phyloP scores from a whole-genome alignment of 2,888 invertebrate species.

The Sylvicola cinctus region DNA sequence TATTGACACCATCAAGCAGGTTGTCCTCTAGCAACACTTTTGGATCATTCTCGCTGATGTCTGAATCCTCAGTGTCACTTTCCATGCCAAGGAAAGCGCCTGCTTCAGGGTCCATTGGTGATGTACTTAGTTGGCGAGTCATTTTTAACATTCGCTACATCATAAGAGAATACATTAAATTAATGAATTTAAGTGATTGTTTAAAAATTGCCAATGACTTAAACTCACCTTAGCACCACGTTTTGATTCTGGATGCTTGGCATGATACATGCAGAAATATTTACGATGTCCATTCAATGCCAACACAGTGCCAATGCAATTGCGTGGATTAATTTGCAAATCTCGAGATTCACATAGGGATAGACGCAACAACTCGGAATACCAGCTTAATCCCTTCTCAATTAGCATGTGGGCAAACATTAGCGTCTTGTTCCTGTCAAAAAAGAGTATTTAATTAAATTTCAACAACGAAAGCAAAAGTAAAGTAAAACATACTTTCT shows the following conservation, averaged over 20 bases:
- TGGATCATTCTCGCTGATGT: constrained; percentile 20
- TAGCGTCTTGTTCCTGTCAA: constrained; percentile 89
- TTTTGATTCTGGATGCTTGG: constrained; percentile 70
- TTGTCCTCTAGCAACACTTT: constrained; percentile 45
- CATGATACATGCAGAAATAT: constrained; percentile 98
- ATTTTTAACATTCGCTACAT: constrained; percentile 46
- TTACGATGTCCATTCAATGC: constrained; percentile 91
- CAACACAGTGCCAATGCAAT: constrained; percentile 91
- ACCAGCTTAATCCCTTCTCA: constrained; percentile 87
- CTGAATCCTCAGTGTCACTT: constrained; percentile 41
- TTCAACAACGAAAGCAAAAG: not conserved
- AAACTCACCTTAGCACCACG: constrained; percentile 40
- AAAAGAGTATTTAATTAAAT: constrained; percentile 10
- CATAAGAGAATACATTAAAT: constrained; percentile 5
- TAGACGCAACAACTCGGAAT: constrained; percentile 69
- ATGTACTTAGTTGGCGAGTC: constrained; percentile 33
- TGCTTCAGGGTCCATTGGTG: constrained; percentile 46
- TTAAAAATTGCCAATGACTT: constrained; percentile 1
- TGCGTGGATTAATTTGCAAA: constrained; percentile 81
- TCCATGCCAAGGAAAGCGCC: constrained; percentile 77
- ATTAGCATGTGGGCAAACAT: constrained; percentile 86
- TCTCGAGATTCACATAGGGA: constrained; percentile 66
- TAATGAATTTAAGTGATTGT: not conserved
- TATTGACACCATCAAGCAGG: constrained; percentile 75
- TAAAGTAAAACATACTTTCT: constrained; percentile 45